Conservation (phyloP, 2,797 vertebrate species). For the Nannoperca australis region DNA sequence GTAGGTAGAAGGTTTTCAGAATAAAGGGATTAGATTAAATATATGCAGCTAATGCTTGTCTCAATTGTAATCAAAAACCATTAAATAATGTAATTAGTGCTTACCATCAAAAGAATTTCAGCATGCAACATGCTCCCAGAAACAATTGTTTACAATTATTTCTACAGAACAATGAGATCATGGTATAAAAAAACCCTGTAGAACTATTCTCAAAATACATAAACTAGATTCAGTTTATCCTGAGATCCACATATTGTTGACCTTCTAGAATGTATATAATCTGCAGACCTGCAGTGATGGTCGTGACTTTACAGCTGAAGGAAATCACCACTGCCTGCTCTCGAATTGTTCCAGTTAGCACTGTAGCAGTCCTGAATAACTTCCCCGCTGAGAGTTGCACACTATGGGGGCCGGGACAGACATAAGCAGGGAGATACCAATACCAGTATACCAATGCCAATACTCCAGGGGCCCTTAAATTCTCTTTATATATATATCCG, state of each 20-base stretch:
- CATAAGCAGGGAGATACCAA: conserved; percentile 10
- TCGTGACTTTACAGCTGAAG: not conserved
- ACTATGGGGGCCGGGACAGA: not conserved
- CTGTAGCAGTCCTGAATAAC: conserved; percentile 1
- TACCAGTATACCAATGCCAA: not conserved
- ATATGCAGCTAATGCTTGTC: not conserved
- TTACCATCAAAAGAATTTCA: not conserved
- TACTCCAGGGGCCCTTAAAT: conserved; percentile 5
- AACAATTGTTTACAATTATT: not conserved
- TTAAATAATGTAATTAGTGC: not conserved
- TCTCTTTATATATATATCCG: not conserved
- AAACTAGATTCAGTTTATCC: not conserved
- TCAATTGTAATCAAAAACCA: not conserved
- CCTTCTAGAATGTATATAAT: not conserved
- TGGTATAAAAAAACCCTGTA: not conserved
- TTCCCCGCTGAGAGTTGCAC: conserved; percentile 16
- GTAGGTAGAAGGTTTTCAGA: too few relatives aligned
- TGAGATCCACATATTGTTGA: conserved; percentile 12
- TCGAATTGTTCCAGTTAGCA: conserved; percentile 7
- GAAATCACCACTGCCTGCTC: conserved; percentile 1
- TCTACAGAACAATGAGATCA: not conserved
- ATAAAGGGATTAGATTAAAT: too few relatives aligned
- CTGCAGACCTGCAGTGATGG: not conserved
- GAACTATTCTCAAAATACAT: not conserved
- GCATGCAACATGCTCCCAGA: not conserved